Evolutionary conservation across 1,140 invertebrate species (phyloP).

Genomic region (Cotesia glomerata): DNA sequence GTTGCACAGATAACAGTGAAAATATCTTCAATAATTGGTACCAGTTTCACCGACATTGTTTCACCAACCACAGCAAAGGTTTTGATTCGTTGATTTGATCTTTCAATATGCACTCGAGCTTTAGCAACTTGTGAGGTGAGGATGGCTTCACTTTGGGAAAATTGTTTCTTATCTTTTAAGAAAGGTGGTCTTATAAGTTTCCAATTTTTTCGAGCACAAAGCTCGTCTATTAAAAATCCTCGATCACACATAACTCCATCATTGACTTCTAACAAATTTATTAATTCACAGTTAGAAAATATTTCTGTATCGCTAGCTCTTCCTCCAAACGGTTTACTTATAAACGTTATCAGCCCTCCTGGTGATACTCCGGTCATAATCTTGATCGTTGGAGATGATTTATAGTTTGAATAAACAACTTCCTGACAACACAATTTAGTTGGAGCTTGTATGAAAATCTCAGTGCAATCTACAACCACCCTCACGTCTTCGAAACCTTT

Average conservation of each 20-base stretch:
- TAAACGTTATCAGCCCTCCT: constrained; percentile 43
- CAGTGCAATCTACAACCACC: constrained; percentile 41
- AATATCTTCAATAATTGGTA: constrained; percentile 26
- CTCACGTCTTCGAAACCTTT: constrained; percentile 37
- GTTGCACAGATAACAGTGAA: constrained; percentile 38
- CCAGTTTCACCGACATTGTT: background rate
- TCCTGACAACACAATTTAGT: constrained; percentile 29
- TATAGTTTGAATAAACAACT: constrained; percentile 40
- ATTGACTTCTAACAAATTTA: constrained; percentile 8
- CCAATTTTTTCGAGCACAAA: too few relatives aligned
- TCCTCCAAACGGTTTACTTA: constrained; percentile 47
- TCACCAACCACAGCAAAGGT: constrained; percentile 11
- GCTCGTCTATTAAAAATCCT: too few relatives aligned
- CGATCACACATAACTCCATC: background rate
- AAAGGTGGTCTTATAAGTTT: constrained; percentile 25
- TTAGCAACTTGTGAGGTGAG: constrained; percentile 28
- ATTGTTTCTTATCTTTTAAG: constrained; percentile 17
- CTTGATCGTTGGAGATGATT: constrained; percentile 43
- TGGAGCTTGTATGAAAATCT: constrained; percentile 32
- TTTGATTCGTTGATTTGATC: constrained; percentile 23
- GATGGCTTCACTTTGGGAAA: constrained; percentile 32
- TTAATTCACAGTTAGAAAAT: constrained; percentile 32
- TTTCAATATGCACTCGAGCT: constrained; percentile 23
- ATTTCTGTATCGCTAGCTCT: constrained; percentile 44
- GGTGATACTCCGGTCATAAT: constrained; percentile 47